A percentile compares a stretch with the other conserved stretches of the same genome.
These are phyloP conservation scores for Diachasma alloeum DNA, from an alignment of 1,140 invertebrate genomes.

Conservation along the genomic window DNA sequence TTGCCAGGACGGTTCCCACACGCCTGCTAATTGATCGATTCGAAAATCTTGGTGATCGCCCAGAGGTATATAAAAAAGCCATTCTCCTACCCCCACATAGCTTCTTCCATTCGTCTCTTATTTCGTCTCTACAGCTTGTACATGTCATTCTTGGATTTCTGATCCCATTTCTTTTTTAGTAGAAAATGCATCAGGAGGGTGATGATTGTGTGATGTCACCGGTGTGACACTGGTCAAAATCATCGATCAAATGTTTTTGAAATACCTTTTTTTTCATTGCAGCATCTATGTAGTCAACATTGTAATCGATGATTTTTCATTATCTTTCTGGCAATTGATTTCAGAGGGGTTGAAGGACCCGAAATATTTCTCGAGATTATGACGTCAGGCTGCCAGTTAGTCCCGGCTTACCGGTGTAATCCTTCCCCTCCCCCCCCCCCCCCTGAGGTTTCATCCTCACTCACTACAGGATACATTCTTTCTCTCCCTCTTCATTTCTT, in stretches of 20 bases:
- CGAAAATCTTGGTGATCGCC: constrained; percentile 63
- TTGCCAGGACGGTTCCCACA: constrained; percentile 61
- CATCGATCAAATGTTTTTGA: not conserved
- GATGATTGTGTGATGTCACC: not conserved
- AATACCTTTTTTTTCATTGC: not conserved
- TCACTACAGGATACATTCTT: not conserved
- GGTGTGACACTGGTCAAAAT: not conserved
- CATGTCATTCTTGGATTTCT: constrained; percentile 15
- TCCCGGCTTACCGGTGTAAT: constrained; percentile 62
- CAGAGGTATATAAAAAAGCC: constrained; percentile 39
- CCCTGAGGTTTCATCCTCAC: constrained; percentile 39
- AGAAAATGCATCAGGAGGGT: not conserved
- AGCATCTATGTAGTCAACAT: no score
- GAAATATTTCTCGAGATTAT: constrained; percentile 63
- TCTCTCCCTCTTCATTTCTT: not conserved
- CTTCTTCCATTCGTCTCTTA: constrained; percentile 25
- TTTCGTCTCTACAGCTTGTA: constrained; percentile 33
- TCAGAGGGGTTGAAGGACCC: not conserved
- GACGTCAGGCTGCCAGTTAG: constrained; percentile 62
- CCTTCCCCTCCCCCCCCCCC: no score
- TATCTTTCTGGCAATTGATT: not conserved
- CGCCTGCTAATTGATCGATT: constrained; percentile 66
- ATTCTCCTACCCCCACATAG: constrained; percentile 11
- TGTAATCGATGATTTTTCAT: no score
- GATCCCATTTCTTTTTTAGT: not conserved